Percentiles rank a stretch among this genome's conserved stretches.
These are phyloP conservation scores for Cyprinodon diabolis DNA, from an alignment of 2,797 vertebrate species.

Conservation along the genomic window DNA sequence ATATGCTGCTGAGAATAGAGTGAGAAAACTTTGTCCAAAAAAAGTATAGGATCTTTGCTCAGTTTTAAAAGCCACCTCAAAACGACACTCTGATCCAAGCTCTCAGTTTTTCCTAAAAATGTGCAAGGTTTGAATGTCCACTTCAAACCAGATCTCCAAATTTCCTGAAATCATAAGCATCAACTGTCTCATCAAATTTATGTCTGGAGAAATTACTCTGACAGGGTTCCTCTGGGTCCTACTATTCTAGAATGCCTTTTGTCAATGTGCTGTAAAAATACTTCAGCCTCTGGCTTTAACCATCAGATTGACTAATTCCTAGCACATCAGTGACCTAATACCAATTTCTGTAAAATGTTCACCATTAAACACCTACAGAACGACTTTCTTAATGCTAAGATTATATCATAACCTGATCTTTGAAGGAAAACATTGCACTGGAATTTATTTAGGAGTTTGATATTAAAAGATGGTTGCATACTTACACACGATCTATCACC, in stretches of 20 bases:
- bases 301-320: constrained; percentile 14
- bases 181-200: constrained; percentile 62
- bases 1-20: constrained; percentile 59
- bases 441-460: too few species aligned
- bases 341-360: constrained; percentile 12
- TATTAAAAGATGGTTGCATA: too few species aligned
- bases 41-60: constrained; percentile 57
- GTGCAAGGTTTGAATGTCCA: constrained; percentile 57
- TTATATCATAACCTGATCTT: too few species aligned
- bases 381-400: too few species aligned
- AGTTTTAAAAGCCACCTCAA: constrained; percentile 42
- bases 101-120: constrained; percentile 17
- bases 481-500: too few species aligned
- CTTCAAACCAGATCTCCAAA: constrained; percentile 46
- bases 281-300: constrained; percentile 32
- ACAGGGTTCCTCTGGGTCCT: constrained; percentile 53
- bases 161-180: constrained; percentile 63
- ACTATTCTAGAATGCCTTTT: constrained; percentile 53
- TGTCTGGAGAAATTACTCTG: constrained; percentile 48
- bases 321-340: constrained; percentile 34
- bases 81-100: constrained; percentile 29
- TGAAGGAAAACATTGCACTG: too few species aligned
- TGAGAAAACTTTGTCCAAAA: constrained; percentile 59
- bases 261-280: constrained; percentile 35
- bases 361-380: too few species aligned